These are phyloP conservation scores for Melanotaenia pygmaea DNA, from an alignment of 2,797 vertebrate genomes.

Conservation along the genomic window DNA sequence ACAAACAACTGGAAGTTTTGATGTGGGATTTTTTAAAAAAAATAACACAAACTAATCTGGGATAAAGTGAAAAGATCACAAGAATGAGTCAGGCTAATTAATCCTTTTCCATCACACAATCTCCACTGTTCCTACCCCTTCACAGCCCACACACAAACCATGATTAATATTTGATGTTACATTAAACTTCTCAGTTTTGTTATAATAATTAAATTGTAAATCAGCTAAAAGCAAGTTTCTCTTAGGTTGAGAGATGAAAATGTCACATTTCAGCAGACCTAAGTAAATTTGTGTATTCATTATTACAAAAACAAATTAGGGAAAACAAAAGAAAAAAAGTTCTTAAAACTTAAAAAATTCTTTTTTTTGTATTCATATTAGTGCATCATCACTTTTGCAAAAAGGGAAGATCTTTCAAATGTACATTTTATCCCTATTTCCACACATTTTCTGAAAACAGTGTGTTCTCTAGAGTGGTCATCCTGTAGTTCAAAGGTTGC, in stretches of 20 bases:
- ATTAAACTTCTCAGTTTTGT: constrained; percentile 47
- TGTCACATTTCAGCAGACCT: not conserved
- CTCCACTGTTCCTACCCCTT: constrained; percentile 37
- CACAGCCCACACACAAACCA: constrained; percentile 51
- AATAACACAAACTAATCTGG: constrained; percentile 34
- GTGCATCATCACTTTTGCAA: not conserved
- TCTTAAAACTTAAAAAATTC: not conserved
- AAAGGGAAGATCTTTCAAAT: not conserved
- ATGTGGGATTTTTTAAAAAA: not conserved
- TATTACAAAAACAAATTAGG: not conserved
- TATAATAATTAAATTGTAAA: constrained; percentile 30
- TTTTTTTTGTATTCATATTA: not conserved
- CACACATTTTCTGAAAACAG: not conserved
- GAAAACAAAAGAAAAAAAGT: no score
- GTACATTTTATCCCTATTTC: not conserved
- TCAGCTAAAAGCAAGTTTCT: constrained; percentile 44
- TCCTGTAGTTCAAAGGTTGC: no score
- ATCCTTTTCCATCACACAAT: constrained; percentile 39
- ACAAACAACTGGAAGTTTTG: constrained; percentile 25
- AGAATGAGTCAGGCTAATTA: constrained; percentile 48
- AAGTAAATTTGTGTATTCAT: not conserved
- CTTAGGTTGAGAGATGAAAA: constrained; percentile 14
- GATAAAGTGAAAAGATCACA: constrained; percentile 42
- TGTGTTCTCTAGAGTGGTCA: no score
- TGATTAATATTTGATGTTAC: constrained; percentile 56